Evolutionary conservation across 1,140 invertebrate species (phyloP), one percentile per base, ranked within the genome.

Genomic region (Diachasma alloeum): DNA sequence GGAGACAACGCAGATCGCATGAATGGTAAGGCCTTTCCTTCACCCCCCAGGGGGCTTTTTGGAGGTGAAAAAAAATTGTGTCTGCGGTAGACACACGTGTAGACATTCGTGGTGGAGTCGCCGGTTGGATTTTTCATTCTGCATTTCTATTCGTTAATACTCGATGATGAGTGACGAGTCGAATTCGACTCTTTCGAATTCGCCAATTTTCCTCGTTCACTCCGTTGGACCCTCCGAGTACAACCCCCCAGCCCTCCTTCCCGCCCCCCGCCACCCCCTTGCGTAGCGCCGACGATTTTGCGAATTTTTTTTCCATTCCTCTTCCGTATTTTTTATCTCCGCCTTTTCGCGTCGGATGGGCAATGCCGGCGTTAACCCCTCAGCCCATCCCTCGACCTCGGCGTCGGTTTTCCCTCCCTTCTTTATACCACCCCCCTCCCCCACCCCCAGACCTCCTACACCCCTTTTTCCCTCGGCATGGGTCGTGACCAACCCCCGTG

Each of bases 401-500:
- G 24, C 48, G 31, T 74, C 53, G 22, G 8, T 31, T 53, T 24
- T n/a, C 10, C 39, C 59, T 46, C 17, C 53, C 68, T 53, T 26
- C 46, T 26, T 63, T 59, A 48, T 22, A 9, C 39, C n/a, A n/a
- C 56, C 31, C 17, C 15, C 26, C 72, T 74, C 17, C 48, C 9
- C 63, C 26, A 39, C 56, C 56, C 56, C 36, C n/a, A n/a, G n/a
- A n/a, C n/a, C n/a, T 73, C 31, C 71, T 13, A 74, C 26, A 39
- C 56, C 56, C 56, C 37, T 56, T 37, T 63, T 63, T 39, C 26
- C 36, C 36, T n/a, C 19, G 69, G 42, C 46, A 9, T 19, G 39
- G 72, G 44, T 46, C 70, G 68, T 79, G 73, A 77, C 81, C 79
- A 81, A 78, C 78, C 80, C 79, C 48, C 68, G n/a, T 70, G 59